Evolutionary conservation across 2,797 vertebrate species (phyloP).

Genomic region (Melanotaenia nigrans): DNA sequence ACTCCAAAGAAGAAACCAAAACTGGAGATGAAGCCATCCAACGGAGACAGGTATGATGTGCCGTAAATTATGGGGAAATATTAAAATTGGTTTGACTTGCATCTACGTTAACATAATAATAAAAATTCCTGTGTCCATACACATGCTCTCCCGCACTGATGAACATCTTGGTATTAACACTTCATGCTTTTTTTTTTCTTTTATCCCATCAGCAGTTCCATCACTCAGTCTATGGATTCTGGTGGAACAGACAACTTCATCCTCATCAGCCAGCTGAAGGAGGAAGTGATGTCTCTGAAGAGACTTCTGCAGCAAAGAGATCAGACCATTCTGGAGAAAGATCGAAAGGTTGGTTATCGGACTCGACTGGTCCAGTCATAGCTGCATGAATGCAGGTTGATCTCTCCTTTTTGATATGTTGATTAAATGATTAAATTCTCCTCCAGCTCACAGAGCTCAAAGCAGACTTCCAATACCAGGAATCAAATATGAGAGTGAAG

Average conservation of each 20-base stretch:
- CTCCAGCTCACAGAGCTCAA: conserved; percentile 94
- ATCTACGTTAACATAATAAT: neutral
- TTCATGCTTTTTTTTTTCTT: neutral
- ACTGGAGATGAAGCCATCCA: conserved; percentile 99
- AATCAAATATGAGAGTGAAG: conserved; percentile 96
- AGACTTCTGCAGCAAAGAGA: conserved; percentile 97
- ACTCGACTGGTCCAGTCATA: neutral
- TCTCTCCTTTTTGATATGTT: neutral
- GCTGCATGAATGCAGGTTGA: neutral
- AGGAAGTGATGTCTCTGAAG: conserved; percentile 99
- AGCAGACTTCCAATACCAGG: conserved; percentile 99
- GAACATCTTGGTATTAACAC: neutral
- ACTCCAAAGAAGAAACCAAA: conserved; percentile 99
- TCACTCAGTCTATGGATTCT: conserved; percentile 98
- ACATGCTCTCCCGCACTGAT: neutral
- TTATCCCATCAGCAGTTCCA: conserved; percentile 89
- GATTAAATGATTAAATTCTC: conserved; percentile 15
- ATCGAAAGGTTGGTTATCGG: conserved; percentile 88
- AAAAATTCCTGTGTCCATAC: neutral
- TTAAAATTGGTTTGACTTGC: neutral
- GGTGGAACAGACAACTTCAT: conserved; percentile 99
- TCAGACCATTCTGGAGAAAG: conserved; percentile 97
- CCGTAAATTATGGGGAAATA: neutral
- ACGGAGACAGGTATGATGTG: conserved; percentile 91
- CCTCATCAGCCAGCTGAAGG: conserved; percentile 98